These are phyloP conservation scores for crab-eating macaque (Macaca fascicularis) DNA, from an alignment of 2,113 vertebrate genomes.

Conservation along the genomic window DNA sequence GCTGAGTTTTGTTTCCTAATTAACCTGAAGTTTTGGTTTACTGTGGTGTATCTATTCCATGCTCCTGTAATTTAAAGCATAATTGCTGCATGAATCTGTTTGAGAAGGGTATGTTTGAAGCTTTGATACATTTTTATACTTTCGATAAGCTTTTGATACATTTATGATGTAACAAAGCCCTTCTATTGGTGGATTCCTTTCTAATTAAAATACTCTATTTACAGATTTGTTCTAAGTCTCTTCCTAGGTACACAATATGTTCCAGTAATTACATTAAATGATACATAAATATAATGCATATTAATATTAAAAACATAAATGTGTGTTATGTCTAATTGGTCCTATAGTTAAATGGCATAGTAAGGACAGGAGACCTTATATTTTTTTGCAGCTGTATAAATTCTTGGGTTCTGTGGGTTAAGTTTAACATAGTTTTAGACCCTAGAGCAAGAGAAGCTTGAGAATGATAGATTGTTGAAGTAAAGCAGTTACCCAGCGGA, in stretches of 20 bases:
- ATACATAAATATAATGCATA: neutral
- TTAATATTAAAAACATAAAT: neutral
- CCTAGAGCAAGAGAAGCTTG: neutral
- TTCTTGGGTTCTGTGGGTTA: neutral
- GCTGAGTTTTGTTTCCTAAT: slow-evolving; percentile 20
- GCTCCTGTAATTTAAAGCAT: slow-evolving; percentile 6
- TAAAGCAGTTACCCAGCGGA: neutral
- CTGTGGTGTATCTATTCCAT: neutral
- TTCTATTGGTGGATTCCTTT: neutral
- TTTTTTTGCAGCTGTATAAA: neutral
- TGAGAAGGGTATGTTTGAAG: neutral
- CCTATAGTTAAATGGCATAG: neutral
- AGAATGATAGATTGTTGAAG: neutral
- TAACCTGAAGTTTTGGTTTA: neutral
- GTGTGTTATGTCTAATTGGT: neutral
- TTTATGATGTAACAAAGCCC: neutral
- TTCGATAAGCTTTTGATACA: neutral
- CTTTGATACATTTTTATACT: neutral
- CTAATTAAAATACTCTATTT: neutral
- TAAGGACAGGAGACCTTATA: neutral
- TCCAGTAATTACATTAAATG: neutral
- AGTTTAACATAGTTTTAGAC: neutral
- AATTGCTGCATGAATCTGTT: neutral
- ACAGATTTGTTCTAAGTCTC: neutral
- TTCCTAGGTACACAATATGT: neutral